A percentile compares a stretch with the other conserved stretches of the same genome.
Conservation (phyloP, 2,797 vertebrate genomes). For the Acipenser transmontanus region DNA sequence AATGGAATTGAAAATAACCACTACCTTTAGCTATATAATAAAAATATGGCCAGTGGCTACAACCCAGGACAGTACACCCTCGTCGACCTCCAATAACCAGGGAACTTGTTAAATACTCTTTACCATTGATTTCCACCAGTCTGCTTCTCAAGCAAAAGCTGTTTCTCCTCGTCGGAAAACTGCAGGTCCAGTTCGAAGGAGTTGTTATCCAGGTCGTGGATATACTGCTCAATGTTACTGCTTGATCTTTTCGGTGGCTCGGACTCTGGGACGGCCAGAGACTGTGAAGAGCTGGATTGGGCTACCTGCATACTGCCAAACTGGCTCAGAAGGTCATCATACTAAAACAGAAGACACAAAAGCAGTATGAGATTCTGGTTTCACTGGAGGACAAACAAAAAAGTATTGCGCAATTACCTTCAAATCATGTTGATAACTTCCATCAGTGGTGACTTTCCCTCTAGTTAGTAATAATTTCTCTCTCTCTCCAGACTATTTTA, state of each 20-base stretch:
- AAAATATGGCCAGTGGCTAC: too few relatives aligned
- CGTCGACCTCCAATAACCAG: too few relatives aligned
- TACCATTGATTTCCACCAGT: slow-evolving; percentile 91
- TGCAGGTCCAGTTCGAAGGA: slow-evolving; percentile 94
- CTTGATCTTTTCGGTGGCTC: slow-evolving; percentile 69
- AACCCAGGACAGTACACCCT: too few relatives aligned
- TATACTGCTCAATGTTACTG: slow-evolving; percentile 97
- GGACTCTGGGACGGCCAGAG: slow-evolving; percentile 65
- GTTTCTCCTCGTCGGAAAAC: slow-evolving; percentile 92
- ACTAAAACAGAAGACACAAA: slow-evolving; percentile 50
- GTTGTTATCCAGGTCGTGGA: slow-evolving; percentile 93
- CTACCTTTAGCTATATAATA: too few relatives aligned
- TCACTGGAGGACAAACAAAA: too few relatives aligned
- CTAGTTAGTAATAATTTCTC: too few relatives aligned
- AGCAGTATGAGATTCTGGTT: neutral
- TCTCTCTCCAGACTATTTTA: too few relatives aligned
- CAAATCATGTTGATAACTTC: too few relatives aligned
- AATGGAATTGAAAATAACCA: too few relatives aligned
- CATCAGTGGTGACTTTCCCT: too few relatives aligned
- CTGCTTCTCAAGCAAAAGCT: slow-evolving; percentile 88
- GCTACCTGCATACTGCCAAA: slow-evolving; percentile 97
- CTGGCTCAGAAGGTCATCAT: slow-evolving; percentile 97
- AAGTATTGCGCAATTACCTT: too few relatives aligned
- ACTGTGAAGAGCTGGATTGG: slow-evolving; percentile 79
- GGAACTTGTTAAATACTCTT: slow-evolving; percentile 21